Evolutionary conservation across 64 coral and sea anemone genomes (phyloP).

Genomic region (Acropora yongei): DNA sequence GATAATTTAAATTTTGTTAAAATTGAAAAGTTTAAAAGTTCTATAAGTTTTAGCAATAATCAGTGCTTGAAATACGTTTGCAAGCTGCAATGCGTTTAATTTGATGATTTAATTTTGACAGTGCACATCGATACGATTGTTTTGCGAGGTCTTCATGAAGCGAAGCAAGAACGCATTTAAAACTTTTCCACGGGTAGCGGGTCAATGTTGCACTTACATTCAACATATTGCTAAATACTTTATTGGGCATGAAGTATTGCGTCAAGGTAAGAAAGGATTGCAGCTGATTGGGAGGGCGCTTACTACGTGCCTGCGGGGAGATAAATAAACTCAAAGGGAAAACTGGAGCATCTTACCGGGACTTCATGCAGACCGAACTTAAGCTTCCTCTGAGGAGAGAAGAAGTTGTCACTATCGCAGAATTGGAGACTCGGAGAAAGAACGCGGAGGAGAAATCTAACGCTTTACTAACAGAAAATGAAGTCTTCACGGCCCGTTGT

Average conservation of each 20-base stretch:
- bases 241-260: no score
- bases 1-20: no score
- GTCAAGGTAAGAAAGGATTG: slow-evolving; percentile 33
- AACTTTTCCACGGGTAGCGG: no score
- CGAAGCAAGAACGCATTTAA: no score
- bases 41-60: no score
- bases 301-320: slow-evolving; percentile 24
- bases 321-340: slow-evolving; percentile 48
- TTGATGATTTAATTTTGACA: background rate
- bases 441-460: background rate
- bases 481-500: background rate
- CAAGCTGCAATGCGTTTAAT: background rate
- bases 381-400: slow-evolving; percentile 7
- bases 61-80: background rate
- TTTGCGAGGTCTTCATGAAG: background rate
- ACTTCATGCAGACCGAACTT: background rate
- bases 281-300: slow-evolving; percentile 23
- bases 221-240: no score
- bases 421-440: slow-evolving; percentile 8
- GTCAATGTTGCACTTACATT: no score
- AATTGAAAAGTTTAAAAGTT: no score
- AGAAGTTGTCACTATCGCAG: slow-evolving; percentile 44
- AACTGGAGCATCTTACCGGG: slow-evolving; percentile 26
- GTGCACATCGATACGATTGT: background rate
- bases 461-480: background rate